These are phyloP conservation scores for Pilophorus perplexus DNA, from an alignment of 2,888 invertebrate species.

Conservation along the genomic window DNA sequence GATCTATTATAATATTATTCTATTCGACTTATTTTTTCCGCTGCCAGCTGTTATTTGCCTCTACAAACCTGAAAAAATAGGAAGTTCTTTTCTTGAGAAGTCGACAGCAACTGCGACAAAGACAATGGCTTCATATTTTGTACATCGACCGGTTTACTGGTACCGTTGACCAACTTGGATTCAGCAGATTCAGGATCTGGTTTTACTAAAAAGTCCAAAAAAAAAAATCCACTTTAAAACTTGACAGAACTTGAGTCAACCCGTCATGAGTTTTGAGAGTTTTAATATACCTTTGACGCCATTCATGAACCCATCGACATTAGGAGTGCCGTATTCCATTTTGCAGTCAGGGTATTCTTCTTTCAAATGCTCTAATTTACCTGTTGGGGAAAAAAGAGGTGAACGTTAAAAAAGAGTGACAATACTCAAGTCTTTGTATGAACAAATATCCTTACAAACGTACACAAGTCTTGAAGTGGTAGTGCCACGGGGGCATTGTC, in stretches of 20 bases:
- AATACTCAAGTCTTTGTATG: neutral
- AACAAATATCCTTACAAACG: conserved; percentile 2
- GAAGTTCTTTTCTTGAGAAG: conserved; percentile 41
- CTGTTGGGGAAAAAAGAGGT: neutral
- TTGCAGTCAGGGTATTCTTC: conserved; percentile 8
- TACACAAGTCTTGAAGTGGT: conserved; percentile 43
- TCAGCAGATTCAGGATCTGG: conserved; percentile 37
- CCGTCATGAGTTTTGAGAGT: no score
- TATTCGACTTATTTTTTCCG: no score
- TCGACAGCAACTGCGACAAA: conserved; percentile 25
- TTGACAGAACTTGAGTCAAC: no score
- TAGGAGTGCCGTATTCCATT: neutral
- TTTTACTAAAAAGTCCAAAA: conserved; percentile 40
- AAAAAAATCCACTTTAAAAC: no score
- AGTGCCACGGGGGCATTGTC: conserved; percentile 46
- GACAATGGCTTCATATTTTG: conserved; percentile 25
- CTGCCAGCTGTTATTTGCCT: no score
- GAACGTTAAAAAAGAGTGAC: neutral
- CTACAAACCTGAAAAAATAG: conserved; percentile 45
- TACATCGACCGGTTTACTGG: conserved; percentile 21
- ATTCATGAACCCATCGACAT: conserved; percentile 3
- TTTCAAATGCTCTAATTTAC: conserved; percentile 34
- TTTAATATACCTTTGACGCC: conserved; percentile 27
- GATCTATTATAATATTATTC: no score
- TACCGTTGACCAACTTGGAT: neutral